A percentile compares a stretch with the other conserved stretches of the same genome.
These are phyloP conservation scores for Eubucco bourcierii DNA, from an alignment of 2,113 vertebrate species.

Conservation along the genomic window DNA sequence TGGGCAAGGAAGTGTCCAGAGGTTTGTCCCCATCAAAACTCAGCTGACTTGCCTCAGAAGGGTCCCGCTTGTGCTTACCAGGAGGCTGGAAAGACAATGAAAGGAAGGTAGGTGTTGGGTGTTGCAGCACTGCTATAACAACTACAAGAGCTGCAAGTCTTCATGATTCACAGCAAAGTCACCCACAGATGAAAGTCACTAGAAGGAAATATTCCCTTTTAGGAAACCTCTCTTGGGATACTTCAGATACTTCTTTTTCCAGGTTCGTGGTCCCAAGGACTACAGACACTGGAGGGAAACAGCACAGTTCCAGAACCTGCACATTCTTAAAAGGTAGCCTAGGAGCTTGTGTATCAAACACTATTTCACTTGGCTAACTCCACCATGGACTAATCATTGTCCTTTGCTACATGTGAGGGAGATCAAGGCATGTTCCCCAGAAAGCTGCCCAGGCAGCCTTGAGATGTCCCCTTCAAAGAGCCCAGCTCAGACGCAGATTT, in stretches of 20 bases:
- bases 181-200: background rate
- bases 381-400: background rate
- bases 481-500: background rate
- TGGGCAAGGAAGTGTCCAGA: background rate
- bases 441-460: background rate
- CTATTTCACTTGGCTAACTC: background rate
- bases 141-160: background rate
- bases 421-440: accelerated
- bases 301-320: background rate
- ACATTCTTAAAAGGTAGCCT: background rate
- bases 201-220: background rate
- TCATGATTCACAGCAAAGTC: background rate
- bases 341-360: background rate
- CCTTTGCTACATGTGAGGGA: background rate
- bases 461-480: background rate
- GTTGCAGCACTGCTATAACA: background rate
- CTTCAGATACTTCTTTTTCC: background rate
- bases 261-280: background rate
- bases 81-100: conserved; percentile 66
- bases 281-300: background rate
- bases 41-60: conserved; percentile 79
- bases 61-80: conserved; percentile 74
- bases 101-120: background rate
- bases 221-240: background rate
- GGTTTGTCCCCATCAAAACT: conserved; percentile 79